Evolutionary conservation across 2,797 vertebrate species (phyloP), one percentile per base, ranked within the genome.

Genomic region (Lycodopsis pacificus): DNA sequence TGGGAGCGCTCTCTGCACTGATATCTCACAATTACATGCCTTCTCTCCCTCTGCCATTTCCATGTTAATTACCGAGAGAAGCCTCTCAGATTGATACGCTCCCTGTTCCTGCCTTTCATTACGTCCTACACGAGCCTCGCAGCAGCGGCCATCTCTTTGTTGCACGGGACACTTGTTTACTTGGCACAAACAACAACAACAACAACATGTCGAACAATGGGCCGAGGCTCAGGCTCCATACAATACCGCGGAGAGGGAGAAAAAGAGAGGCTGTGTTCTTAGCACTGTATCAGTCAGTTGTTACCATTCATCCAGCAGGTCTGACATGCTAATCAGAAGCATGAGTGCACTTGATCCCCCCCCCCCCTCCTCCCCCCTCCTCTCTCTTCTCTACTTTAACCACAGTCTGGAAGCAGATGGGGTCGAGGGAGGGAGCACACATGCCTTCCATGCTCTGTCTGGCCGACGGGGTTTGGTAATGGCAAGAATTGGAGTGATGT

Each of bases 21-120:
- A 97, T 97, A 97, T 97, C 96, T 97, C 96, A 96, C 96, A 97
- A 97, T 97, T 96, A 97, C 97, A 97, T 97, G 96, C 96, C 96
- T 97, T 96, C 96, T 96, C 96, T 96, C 95, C 96, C 95, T 95
- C 94, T 93, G 95, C 96, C 95, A 97, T 96, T 97, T 97, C 96
- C 96, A 97, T 97, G 97, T 97, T 97, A 97, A 98, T 97, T 97
- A 98, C 95, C 92, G 93, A 95, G 96, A 91, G 90, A 92, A 96
- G 96, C 96, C 95, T 95, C 96, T 97, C 96, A 96, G 96, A 97
- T 97, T 97, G 96, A 97, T 94, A 95, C 93, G 96, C 96, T 95
- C 95, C 92, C 93, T 94, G 95, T 96, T 96, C 95, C 79, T 85
- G 86, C 80, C 80, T 85, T 88, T 86, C 83, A 84, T 85, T 86